Conservation (phyloP, 2,113 vertebrate genomes). For the Hippocampus mohnikei region DNA sequence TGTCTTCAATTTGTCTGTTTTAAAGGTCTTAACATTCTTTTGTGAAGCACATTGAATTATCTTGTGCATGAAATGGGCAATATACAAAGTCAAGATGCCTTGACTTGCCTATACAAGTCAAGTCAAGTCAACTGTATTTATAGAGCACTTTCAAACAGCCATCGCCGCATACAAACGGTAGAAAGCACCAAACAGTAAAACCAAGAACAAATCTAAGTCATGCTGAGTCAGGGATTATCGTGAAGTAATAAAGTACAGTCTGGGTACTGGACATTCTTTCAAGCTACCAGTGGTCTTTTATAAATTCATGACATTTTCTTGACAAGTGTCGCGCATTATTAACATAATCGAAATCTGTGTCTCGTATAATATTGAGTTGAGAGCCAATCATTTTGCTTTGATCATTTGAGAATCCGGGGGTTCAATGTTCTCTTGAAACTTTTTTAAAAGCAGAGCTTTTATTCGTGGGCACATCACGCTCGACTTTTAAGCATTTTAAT, state of each 20-base stretch:
- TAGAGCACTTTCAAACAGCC: too few species aligned
- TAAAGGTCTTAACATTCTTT: too few species aligned
- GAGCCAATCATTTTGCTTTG: not conserved
- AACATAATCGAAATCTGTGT: not conserved
- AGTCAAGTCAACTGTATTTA: too few species aligned
- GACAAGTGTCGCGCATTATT: not conserved
- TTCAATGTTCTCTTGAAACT: not conserved
- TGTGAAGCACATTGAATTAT: too few species aligned
- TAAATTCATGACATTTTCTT: not conserved
- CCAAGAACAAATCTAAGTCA: too few species aligned
- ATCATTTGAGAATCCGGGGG: not conserved
- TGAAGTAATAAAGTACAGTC: not conserved
- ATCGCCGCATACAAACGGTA: too few species aligned
- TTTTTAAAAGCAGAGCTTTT: not conserved
- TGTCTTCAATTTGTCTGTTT: too few species aligned
- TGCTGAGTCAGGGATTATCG: not conserved
- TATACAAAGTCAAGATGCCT: too few species aligned
- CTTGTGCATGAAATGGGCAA: too few species aligned
- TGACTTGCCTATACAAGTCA: too few species aligned
- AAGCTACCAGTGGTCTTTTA: not conserved
- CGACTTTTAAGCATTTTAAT: not conserved
- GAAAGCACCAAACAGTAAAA: too few species aligned
- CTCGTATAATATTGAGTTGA: not conserved
- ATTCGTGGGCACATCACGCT: not conserved
- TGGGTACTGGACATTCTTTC: not conserved